Evolutionary conservation across 2,113 vertebrate genomes (phyloP).

Genomic region (Dasyprocta punctata): DNA sequence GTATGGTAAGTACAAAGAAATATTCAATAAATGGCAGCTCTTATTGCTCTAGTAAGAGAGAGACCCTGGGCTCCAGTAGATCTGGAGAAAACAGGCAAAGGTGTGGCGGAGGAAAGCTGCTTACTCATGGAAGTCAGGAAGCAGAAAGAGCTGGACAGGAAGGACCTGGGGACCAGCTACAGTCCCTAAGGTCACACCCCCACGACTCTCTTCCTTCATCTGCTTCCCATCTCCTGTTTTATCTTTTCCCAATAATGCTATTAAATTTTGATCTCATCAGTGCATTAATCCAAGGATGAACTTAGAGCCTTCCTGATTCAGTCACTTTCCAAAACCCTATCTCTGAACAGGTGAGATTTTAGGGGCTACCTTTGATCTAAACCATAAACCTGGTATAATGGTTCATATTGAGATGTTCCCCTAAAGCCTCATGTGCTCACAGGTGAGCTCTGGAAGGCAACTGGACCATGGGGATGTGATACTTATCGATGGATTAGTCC

Average conservation of each 20-base stretch:
- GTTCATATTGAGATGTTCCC: background rate
- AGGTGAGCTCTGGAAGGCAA: background rate
- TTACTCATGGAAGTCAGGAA: background rate
- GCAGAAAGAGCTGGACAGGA: background rate
- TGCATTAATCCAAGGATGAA: background rate
- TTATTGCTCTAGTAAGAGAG: fast-evolving
- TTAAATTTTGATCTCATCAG: background rate
- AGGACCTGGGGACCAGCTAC: background rate
- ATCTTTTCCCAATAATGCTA: background rate
- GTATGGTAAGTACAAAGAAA: background rate
- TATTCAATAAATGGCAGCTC: fast-evolving
- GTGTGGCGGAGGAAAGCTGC: background rate
- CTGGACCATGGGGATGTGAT: background rate
- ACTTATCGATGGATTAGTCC: background rate
- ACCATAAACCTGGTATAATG: background rate
- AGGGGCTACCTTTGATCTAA: background rate
- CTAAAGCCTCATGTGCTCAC: background rate
- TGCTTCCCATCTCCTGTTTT: background rate
- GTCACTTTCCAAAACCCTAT: background rate
- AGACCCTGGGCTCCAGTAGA: background rate
- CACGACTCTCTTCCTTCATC: background rate
- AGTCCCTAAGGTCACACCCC: background rate
- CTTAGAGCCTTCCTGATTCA: background rate
- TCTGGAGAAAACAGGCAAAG: fast-evolving
- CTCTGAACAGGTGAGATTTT: background rate